A percentile compares a stretch with the other conserved stretches of the same genome.
These are phyloP conservation scores for Australoheros scitulus DNA, from an alignment of 2,113 vertebrate species.

Conservation along the genomic window DNA sequence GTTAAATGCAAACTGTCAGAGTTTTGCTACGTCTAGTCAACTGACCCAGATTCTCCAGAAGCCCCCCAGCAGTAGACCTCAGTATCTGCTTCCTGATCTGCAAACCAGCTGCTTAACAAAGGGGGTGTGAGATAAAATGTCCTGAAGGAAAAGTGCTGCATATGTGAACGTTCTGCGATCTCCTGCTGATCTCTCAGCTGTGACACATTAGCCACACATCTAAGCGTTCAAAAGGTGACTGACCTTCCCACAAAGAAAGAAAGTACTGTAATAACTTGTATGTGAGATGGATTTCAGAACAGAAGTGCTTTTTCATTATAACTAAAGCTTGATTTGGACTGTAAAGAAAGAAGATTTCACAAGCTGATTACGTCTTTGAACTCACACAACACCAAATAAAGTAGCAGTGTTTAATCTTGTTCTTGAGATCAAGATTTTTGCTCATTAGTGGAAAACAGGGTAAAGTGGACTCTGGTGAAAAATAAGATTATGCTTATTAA, in stretches of 20 bases:
- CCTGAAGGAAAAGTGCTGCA: conserved; percentile 36
- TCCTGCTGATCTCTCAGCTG: conserved; percentile 39
- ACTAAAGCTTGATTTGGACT: conserved; percentile 1
- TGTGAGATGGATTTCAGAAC: not conserved
- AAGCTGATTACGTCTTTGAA: conserved; percentile 2
- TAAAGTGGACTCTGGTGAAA: conserved; percentile 12
- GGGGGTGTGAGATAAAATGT: conserved; percentile 27
- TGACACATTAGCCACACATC: conserved; percentile 40
- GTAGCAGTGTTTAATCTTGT: not conserved
- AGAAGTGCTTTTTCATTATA: not conserved
- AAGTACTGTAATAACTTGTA: not conserved
- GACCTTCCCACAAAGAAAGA: not conserved
- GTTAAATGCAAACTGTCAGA: not conserved
- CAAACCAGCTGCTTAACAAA: conserved; percentile 21
- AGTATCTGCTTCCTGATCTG: conserved; percentile 34
- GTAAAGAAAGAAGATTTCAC: not conserved
- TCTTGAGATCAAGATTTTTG: not conserved
- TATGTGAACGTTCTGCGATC: conserved; percentile 44
- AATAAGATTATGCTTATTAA: conserved; percentile 15
- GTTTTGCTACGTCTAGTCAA: conserved; percentile 18
- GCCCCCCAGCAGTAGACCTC: not conserved
- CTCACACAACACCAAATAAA: not conserved
- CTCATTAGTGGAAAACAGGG: not conserved
- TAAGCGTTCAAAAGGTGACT: conserved; percentile 9
- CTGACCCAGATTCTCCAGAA: conserved; percentile 26